These are phyloP conservation scores for Drosophila dunni DNA, from an alignment of 1,140 invertebrate genomes.

Conservation along the genomic window DNA sequence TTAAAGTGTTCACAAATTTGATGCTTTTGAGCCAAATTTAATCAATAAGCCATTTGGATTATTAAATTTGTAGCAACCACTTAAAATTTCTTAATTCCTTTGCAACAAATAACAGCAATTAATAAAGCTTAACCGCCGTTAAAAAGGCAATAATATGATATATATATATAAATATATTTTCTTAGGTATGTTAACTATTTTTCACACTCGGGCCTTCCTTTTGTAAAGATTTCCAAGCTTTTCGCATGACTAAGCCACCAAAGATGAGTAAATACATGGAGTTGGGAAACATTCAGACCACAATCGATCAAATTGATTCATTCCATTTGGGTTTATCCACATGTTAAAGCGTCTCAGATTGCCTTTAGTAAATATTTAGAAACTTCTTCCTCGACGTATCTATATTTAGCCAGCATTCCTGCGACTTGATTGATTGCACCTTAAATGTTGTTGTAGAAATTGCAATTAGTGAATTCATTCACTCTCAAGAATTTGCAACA, in stretches of 20 bases:
- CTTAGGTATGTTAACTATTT: background rate
- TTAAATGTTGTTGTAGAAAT: background rate
- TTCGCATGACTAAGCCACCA: background rate
- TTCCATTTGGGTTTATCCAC: background rate
- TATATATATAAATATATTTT: too few relatives aligned
- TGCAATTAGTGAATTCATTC: background rate
- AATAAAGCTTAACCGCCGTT: constrained; percentile 22
- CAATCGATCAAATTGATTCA: constrained; percentile 15
- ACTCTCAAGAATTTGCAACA: too few relatives aligned
- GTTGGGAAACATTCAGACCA: constrained; percentile 5
- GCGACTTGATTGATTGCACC: background rate
- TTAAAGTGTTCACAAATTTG: background rate
- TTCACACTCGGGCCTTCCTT: background rate
- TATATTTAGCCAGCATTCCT: background rate
- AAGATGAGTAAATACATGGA: background rate
- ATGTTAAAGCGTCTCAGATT: background rate
- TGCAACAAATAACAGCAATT: constrained; percentile 6
- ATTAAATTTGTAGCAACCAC: background rate
- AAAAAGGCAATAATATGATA: constrained; percentile 6
- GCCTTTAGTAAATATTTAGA: too few relatives aligned
- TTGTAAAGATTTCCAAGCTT: background rate
- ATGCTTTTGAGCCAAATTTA: background rate
- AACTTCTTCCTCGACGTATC: background rate
- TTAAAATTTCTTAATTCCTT: background rate
- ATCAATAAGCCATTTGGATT: constrained; percentile 3